These are phyloP conservation scores for Phalanger gymnotis DNA, from an alignment of 2,797 vertebrate genomes.

Conservation along the genomic window DNA sequence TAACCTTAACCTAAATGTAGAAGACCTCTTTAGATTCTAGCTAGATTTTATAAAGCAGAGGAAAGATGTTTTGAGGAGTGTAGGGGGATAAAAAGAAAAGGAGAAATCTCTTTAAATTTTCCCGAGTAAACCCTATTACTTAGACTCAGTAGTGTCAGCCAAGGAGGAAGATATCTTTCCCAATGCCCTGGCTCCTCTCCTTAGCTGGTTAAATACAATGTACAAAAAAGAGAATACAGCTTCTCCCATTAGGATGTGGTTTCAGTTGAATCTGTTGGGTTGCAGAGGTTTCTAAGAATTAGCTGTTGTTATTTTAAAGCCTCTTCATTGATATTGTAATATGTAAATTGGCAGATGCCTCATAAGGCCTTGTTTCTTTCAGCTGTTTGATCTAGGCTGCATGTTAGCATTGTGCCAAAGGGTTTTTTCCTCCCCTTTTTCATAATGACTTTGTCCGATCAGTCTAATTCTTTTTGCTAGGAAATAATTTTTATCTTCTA, in stretches of 20 bases:
- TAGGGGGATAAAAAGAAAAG: neutral
- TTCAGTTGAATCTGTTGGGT: neutral
- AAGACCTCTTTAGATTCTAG: rapidly evolving
- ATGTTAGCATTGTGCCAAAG: rapidly evolving
- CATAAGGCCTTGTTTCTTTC: rapidly evolving
- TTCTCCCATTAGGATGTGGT: neutral
- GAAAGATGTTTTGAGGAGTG: neutral
- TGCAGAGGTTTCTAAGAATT: neutral
- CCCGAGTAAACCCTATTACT: neutral
- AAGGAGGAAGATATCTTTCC: rapidly evolving
- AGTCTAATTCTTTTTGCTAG: constrained; percentile 38
- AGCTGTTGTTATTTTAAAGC: neutral
- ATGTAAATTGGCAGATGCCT: neutral
- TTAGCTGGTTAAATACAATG: rapidly evolving
- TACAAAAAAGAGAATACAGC: neutral
- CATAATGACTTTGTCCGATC: neutral
- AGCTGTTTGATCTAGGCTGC: neutral
- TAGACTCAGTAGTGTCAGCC: neutral
- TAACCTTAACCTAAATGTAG: constrained; percentile 26
- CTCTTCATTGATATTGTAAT: neutral
- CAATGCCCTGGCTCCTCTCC: rapidly evolving
- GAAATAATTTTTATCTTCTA: constrained; percentile 65
- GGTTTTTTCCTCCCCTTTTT: neutral
- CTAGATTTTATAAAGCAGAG: neutral
- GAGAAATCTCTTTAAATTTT: rapidly evolving